Evolutionary conservation across 53 echinoderm and acorn worm genomes (phyloP).

Genomic region (Paelopatides confundens): DNA sequence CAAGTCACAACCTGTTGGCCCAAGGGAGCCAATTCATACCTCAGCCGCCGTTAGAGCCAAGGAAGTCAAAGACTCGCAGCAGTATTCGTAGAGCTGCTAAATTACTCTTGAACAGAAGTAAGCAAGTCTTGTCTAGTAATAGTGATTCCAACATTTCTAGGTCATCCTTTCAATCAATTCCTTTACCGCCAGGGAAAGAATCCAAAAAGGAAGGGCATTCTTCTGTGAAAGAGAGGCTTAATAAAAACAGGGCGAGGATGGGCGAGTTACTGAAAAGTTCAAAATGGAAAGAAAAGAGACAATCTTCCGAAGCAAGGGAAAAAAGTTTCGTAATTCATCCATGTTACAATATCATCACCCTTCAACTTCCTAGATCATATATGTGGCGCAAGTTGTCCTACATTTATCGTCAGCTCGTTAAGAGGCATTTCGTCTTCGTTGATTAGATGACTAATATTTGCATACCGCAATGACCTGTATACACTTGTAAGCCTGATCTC

Average conservation of each 20-base stretch:
- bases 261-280: slow-evolving; percentile 74
- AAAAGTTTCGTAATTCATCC: background rate
- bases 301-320: background rate
- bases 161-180: background rate
- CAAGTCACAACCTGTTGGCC: background rate
- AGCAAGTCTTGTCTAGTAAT: slow-evolving; percentile 77
- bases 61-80: slow-evolving; percentile 78
- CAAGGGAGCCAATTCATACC: slow-evolving; percentile 47
- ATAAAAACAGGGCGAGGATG: slow-evolving; percentile 85
- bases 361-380: too few species aligned
- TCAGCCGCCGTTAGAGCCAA: slow-evolving; percentile 79
- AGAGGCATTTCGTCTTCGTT: too few species aligned
- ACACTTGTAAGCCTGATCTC: too few species aligned
- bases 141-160: slow-evolving; percentile 27
- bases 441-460: too few species aligned
- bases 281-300: background rate
- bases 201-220: slow-evolving; percentile 35
- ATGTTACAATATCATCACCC: background rate
- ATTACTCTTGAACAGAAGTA: slow-evolving; percentile 80
- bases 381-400: too few species aligned
- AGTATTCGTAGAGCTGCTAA: slow-evolving; percentile 89
- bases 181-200: slow-evolving; percentile 22
- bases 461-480: too few species aligned
- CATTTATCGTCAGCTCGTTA: too few species aligned
- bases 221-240: slow-evolving; percentile 77